phyloP scores from a whole-genome alignment of 2,797 vertebrate genomes.

The Anisognathus igniventris region DNA sequence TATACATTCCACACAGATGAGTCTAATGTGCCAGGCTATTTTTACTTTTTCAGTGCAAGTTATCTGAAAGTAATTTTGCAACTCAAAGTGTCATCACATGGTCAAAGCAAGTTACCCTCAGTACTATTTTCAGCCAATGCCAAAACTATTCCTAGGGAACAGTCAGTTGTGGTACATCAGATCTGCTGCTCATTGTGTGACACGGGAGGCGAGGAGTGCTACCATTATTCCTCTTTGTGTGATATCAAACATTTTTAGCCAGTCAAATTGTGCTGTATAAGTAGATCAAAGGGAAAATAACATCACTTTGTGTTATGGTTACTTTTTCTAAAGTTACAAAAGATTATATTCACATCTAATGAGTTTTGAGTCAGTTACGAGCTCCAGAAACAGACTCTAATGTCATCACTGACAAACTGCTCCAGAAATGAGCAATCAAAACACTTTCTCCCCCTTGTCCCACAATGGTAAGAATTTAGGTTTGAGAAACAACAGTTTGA shows the following conservation, averaged over 20 bases:
- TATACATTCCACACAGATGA: conserved; percentile 57
- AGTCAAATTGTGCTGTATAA: neutral
- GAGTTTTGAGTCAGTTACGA: neutral
- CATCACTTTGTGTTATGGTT: neutral
- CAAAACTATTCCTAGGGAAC: conserved; percentile 20
- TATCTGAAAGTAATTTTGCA: conserved; percentile 62
- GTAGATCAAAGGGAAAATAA: conserved; percentile 7
- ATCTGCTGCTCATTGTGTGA: neutral
- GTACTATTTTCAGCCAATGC: conserved; percentile 47
- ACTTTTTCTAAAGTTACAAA: neutral
- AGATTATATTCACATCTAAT: neutral
- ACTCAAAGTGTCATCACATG: conserved; percentile 52
- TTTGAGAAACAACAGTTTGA: neutral
- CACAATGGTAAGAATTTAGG: neutral
- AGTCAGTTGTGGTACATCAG: neutral
- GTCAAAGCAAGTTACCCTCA: conserved; percentile 37
- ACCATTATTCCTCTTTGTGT: neutral
- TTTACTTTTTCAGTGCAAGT: conserved; percentile 56
- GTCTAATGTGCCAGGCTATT: conserved; percentile 42
- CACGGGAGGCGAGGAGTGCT: neutral
- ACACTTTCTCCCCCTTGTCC: neutral
- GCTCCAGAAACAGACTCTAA: neutral
- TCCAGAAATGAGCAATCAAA: neutral
- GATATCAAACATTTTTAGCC: neutral
- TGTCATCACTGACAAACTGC: neutral